A percentile compares a stretch with the other conserved stretches of the same genome.
phyloP scores from a whole-genome alignment of 2,888 invertebrate species.

The Onchidella celtica region DNA sequence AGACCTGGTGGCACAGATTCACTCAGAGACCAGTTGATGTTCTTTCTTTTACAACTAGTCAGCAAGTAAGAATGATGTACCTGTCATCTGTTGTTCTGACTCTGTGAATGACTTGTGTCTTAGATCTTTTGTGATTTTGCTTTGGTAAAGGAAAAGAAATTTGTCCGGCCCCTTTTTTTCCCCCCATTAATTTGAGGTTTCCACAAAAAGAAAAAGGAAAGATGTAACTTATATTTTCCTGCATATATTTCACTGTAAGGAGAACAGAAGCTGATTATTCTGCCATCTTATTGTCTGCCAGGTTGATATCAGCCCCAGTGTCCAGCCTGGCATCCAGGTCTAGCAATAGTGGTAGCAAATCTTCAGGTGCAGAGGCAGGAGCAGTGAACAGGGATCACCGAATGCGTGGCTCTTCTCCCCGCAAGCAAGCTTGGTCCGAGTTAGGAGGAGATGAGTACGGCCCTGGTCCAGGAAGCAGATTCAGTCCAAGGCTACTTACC shows the following conservation, averaged over 20 bases:
- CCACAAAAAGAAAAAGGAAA: neutral
- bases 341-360: neutral
- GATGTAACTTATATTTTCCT: too few relatives aligned
- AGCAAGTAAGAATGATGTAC: slow-evolving; percentile 57
- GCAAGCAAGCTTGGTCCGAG: slow-evolving; percentile 34
- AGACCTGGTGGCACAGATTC: slow-evolving; percentile 69
- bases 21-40: slow-evolving; percentile 76
- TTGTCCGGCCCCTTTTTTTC: too few relatives aligned
- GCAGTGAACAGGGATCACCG: neutral
- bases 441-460: neutral
- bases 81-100: too few relatives aligned
- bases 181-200: too few relatives aligned
- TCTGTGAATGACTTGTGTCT: too few relatives aligned
- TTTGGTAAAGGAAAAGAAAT: too few relatives aligned
- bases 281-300: slow-evolving; percentile 24
- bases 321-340: slow-evolving; percentile 39
- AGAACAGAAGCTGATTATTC: too few relatives aligned
- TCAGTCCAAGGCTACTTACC: slow-evolving; percentile 21
- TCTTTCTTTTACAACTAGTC: slow-evolving; percentile 75
- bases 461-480: too few relatives aligned
- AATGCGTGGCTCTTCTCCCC: neutral
- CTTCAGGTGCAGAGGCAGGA: neutral
- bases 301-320: slow-evolving; percentile 48
- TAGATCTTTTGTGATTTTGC: too few relatives aligned
- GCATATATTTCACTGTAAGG: too few relatives aligned